Conservation (phyloP, 2,797 vertebrate genomes). For the Platyrinchus mystaceus region DNA sequence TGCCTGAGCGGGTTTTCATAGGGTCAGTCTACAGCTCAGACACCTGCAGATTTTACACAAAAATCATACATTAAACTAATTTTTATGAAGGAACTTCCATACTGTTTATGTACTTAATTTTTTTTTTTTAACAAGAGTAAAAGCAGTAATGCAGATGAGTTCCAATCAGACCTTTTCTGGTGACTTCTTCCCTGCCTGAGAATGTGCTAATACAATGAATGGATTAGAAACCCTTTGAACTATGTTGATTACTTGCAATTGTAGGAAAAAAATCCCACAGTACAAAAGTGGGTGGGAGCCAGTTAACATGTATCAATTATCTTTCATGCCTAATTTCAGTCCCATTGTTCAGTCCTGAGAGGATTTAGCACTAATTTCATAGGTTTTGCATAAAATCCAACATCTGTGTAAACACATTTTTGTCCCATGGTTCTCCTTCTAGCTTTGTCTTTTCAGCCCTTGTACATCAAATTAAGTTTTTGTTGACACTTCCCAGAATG, state of each 20-base stretch:
- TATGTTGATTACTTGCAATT: not conserved
- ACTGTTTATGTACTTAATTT: not conserved
- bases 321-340: constrained; percentile 11
- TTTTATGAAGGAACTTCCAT: not conserved
- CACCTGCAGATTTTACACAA: not conserved
- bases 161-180: not conserved
- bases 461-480: constrained; percentile 8
- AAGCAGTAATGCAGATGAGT: not conserved
- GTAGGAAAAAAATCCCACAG: not conserved
- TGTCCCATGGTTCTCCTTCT: not conserved
- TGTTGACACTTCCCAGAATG: constrained; percentile 30
- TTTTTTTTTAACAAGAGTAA: not conserved
- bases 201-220: not conserved
- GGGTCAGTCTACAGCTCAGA: not conserved
- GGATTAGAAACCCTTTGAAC: not conserved
- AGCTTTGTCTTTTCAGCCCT: constrained; percentile 25
- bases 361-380: not conserved
- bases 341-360: constrained; percentile 14
- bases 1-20: not conserved
- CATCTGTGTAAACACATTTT: constrained; percentile 23
- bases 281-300: not conserved
- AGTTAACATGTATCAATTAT: constrained; percentile 8
- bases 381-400: constrained; percentile 40
- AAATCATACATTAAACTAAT: not conserved
- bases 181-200: not conserved